A percentile compares a stretch with the other conserved stretches of the same genome.
phyloP scores from a whole-genome alignment of 1,140 invertebrate genomes.

The Hirudo medicinalis region DNA sequence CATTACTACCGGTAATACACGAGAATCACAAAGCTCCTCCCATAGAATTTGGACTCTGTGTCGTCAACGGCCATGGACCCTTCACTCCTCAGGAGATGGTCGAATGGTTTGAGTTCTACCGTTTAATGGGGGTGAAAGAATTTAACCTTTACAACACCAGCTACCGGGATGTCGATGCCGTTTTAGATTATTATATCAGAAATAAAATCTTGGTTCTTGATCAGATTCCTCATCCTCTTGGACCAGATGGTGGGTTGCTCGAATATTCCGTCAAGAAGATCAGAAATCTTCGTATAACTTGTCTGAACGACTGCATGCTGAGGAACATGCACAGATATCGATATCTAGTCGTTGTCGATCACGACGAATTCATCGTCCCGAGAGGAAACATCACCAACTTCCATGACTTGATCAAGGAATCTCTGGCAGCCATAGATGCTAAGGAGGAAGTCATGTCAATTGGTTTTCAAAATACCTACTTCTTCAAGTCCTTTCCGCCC shows the following conservation, averaged over 20 bases:
- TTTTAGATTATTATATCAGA: conserved; percentile 10
- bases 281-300: background rate
- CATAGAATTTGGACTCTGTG: conserved; percentile 8
- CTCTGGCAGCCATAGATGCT: background rate
- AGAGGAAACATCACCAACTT: conserved; percentile 26
- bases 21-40: background rate
- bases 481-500: background rate
- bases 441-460: background rate
- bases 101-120: too few relatives aligned
- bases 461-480: conserved; percentile 11
- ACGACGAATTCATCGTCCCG: conserved; percentile 74
- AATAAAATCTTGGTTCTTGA: background rate
- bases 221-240: background rate
- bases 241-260: conserved; percentile 51
- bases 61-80: too few relatives aligned
- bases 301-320: too few relatives aligned
- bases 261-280: background rate
- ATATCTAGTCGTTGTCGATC: too few relatives aligned
- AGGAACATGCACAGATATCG: too few relatives aligned
- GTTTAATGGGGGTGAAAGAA: conserved; percentile 12
- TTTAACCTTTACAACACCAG: conserved; percentile 13
- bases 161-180: background rate
- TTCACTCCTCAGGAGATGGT: too few relatives aligned
- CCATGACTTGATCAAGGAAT: conserved; percentile 7
- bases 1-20: background rate